phyloP scores from a whole-genome alignment of 2,888 invertebrate genomes.

The Agrochola macilenta region DNA sequence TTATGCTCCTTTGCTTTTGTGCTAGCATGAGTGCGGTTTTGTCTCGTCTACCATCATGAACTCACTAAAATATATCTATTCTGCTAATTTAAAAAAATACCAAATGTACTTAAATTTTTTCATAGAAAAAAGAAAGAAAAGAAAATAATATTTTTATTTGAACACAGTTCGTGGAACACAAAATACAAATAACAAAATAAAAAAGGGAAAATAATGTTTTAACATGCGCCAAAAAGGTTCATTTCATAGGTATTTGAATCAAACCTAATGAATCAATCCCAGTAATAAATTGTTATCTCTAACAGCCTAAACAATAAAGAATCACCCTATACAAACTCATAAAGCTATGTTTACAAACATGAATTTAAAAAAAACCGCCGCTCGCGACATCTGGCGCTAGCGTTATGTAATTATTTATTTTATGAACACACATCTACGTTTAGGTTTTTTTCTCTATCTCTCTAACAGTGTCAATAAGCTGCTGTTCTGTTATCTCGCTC shows the following conservation, averaged over 20 bases:
- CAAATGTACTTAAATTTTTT: no score
- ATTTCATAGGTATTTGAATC: no score
- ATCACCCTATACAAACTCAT: constrained; percentile 78
- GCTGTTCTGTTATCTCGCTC: constrained; percentile 6
- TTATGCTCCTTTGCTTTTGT: not conserved
- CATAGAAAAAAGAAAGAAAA: no score
- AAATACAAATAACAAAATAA: no score
- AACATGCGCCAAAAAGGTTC: no score
- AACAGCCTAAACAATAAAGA: constrained; percentile 12
- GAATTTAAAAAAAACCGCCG: constrained; percentile 80
- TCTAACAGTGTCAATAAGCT: constrained; percentile 43
- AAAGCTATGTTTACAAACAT: constrained; percentile 86
- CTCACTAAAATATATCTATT: no score
- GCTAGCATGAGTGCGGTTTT: not conserved
- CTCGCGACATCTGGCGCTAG: constrained; percentile 84
- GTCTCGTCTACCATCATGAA: not conserved
- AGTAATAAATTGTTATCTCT: not conserved
- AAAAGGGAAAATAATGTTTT: no score
- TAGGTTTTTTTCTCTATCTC: constrained; percentile 39
- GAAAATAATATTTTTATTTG: no score
- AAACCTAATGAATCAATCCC: no score
- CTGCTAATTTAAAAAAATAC: no score
- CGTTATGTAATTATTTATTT: constrained; percentile 87
- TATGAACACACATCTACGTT: constrained; percentile 70
- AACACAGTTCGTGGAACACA: no score